phyloP scores from a whole-genome alignment of 2,797 vertebrate species.

The Borostomias antarcticus region DNA sequence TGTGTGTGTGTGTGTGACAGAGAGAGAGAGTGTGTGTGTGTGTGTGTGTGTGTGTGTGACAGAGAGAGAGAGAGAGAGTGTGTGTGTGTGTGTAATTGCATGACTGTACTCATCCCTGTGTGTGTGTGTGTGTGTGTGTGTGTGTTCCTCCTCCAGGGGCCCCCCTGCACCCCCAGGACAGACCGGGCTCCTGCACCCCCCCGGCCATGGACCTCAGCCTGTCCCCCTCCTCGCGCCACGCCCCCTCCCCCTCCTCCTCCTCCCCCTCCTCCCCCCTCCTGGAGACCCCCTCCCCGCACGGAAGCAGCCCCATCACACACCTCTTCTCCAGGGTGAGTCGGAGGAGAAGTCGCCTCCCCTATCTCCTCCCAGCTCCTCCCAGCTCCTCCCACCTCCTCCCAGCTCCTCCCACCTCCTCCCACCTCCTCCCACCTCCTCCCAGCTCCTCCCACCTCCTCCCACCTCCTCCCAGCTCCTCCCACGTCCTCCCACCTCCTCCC shows the following conservation, averaged over 20 bases:
- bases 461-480: too few species aligned
- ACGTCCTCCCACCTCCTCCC: too few species aligned
- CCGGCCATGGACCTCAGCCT: conserved; percentile 88
- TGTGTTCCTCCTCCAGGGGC: conserved; percentile 62
- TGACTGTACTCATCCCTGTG: background rate
- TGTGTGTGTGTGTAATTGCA: background rate
- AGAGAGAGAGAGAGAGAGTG: background rate
- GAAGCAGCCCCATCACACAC: conserved; percentile 74
- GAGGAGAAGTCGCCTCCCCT: conserved; percentile 25
- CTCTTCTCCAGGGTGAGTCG: conserved; percentile 77
- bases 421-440: background rate
- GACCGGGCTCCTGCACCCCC: conserved; percentile 75
- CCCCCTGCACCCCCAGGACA: conserved; percentile 76
- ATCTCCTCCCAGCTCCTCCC: background rate
- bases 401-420: background rate
- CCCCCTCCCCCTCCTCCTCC: conserved; percentile 72
- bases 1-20: background rate
- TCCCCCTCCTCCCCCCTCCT: conserved; percentile 64
- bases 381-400: background rate
- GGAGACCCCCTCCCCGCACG: conserved; percentile 63
- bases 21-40: background rate
- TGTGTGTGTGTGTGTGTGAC: background rate
- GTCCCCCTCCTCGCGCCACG: conserved; percentile 81
- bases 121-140: background rate
- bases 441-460: too few species aligned